Evolutionary conservation across 2,888 invertebrate genomes (phyloP).

Genomic region (Rhamnusium bicolor): DNA sequence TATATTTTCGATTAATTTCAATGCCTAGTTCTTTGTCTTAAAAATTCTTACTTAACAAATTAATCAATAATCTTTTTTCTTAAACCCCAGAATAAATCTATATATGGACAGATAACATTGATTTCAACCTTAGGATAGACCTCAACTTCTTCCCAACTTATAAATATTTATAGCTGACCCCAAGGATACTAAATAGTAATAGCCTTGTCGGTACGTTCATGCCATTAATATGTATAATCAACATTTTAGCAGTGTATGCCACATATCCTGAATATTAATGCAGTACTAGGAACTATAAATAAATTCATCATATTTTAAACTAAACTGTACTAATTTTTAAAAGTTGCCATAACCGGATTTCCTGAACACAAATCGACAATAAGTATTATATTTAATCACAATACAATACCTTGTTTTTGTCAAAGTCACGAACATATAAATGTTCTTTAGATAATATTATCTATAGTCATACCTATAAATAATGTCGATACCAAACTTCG

Average conservation of each 20-base stretch:
- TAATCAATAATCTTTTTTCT: no score
- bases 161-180: conserved; percentile 4
- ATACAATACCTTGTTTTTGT: background rate
- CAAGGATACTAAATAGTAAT: conserved; percentile 1
- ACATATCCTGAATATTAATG: conserved; percentile 7
- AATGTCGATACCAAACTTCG: background rate
- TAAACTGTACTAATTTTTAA: background rate
- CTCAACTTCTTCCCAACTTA: background rate
- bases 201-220: conserved; percentile 8
- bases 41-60: no score
- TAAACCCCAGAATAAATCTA: no score
- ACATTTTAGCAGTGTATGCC: background rate
- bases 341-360: conserved; percentile 2
- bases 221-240: background rate
- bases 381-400: background rate
- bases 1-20: no score
- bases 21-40: no score
- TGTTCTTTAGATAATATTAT: conserved; percentile 1
- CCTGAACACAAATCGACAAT: background rate
- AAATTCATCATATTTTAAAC: background rate
- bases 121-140: background rate
- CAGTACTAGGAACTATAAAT: background rate
- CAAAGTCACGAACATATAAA: background rate
- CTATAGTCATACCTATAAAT: background rate
- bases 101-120: no score